These are phyloP conservation scores for Rotaria sp. DNA, from an alignment of 2,888 invertebrate species.

Conservation along the genomic window DNA sequence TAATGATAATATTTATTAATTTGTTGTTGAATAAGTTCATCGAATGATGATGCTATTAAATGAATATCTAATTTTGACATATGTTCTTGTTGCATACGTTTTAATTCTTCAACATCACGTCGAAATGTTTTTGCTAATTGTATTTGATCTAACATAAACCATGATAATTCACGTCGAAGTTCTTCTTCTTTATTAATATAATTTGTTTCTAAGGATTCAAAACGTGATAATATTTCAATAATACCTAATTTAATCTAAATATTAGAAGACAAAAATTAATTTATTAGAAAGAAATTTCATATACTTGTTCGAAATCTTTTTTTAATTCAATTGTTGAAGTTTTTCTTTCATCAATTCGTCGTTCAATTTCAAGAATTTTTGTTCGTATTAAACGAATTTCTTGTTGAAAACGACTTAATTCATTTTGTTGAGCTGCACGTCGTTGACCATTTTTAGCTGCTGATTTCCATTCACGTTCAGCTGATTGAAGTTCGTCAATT, in stretches of 20 bases:
- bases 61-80: not conserved
- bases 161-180: not conserved
- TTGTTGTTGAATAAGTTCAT: conserved; percentile 9
- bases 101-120: not conserved
- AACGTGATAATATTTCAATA: not conserved
- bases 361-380: conserved; percentile 1
- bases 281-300: not conserved
- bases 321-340: not conserved
- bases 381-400: not conserved
- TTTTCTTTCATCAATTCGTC: not conserved
- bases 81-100: not conserved
- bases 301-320: not conserved
- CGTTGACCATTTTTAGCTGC: conserved; percentile 1
- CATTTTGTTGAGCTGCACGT: not conserved
- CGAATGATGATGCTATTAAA: not conserved
- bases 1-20: conserved; percentile 14
- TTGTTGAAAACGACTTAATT: conserved; percentile 15
- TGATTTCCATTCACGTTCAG: conserved; percentile 10
- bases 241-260: not conserved
- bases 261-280: not conserved
- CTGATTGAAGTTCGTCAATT: conserved; percentile 1
- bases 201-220: not conserved
- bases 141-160: not conserved
- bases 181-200: not conserved
- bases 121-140: not conserved